Evolutionary conservation across 1,140 invertebrate species (phyloP).

Genomic region (Drosophila willistoni): DNA sequence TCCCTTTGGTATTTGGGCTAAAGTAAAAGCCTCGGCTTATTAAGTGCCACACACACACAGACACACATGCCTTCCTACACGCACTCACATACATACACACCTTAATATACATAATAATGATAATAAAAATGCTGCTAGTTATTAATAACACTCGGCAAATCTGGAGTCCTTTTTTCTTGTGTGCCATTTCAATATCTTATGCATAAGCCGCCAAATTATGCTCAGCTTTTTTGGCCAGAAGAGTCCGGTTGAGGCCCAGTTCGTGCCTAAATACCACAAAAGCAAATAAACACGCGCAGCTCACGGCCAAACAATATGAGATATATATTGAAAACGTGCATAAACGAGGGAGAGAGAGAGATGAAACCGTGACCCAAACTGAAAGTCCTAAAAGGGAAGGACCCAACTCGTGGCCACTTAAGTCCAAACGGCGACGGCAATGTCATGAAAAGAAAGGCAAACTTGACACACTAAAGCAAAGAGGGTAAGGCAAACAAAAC

Average conservation of each 20-base stretch:
- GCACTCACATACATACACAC: conserved; percentile 29
- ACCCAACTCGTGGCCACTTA: conserved; percentile 54
- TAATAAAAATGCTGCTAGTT: conserved; percentile 69
- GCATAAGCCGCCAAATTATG: conserved; percentile 57
- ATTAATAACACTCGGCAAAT: conserved; percentile 64
- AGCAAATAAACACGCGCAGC: conserved; percentile 75
- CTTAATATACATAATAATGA: conserved; percentile 58
- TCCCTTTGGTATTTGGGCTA: conserved; percentile 18
- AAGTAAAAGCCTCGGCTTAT: neutral
- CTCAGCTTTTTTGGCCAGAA: conserved; percentile 4
- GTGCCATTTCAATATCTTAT: conserved; percentile 69
- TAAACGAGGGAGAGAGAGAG: conserved; percentile 11
- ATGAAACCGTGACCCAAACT: conserved; percentile 2
- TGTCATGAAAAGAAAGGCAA: conserved; percentile 66
- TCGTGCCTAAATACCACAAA: conserved; percentile 70
- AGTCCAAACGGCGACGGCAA: conserved; percentile 44
- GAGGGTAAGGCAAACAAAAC: neutral
- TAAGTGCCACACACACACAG: neutral
- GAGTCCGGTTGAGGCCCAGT: conserved; percentile 2
- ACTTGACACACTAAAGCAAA: conserved; percentile 74
- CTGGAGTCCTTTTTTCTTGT: conserved; percentile 21
- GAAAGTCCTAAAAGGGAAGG: neutral
- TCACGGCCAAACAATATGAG: conserved; percentile 79
- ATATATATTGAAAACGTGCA: conserved; percentile 80
- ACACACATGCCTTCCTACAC: neutral